These are phyloP conservation scores for Nymphalis c-album DNA, from an alignment of 2,888 invertebrate genomes.

Conservation along the genomic window DNA sequence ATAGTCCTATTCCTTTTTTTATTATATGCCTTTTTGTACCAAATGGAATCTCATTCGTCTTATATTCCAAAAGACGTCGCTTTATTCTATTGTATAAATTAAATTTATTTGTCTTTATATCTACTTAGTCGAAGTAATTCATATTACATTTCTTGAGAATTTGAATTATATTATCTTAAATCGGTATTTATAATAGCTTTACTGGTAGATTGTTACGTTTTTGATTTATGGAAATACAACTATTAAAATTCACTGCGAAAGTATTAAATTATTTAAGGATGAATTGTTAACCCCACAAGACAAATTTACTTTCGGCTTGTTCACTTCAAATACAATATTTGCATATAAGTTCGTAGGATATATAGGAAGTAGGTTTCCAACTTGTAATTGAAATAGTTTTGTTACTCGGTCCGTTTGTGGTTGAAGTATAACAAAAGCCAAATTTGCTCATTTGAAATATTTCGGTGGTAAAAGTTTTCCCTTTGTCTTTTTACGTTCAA, in stretches of 20 bases:
- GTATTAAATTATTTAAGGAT: not conserved
- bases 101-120: conserved; percentile 24
- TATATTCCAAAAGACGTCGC: conserved; percentile 16
- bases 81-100: conserved; percentile 25
- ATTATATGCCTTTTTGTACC: not conserved
- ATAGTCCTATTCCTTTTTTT: too few species aligned
- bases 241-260: not conserved
- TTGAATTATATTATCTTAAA: conserved; percentile 17
- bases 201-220: conserved; percentile 13
- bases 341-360: conserved; percentile 12
- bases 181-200: conserved; percentile 4
- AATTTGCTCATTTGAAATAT: conserved; percentile 21
- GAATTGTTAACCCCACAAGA: not conserved
- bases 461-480: conserved; percentile 10
- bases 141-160: conserved; percentile 24
- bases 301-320: not conserved
- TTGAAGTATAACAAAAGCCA: conserved; percentile 18
- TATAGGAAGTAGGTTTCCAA: conserved; percentile 22
- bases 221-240: not conserved
- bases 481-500: not conserved
- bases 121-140: conserved; percentile 7
- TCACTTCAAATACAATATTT: conserved; percentile 8
- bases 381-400: conserved; percentile 36
- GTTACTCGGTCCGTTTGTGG: conserved; percentile 17
- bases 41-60: not conserved